These are phyloP conservation scores for Adelphocoris suturalis DNA, from an alignment of 2,888 invertebrate genomes.

Conservation along the genomic window DNA sequence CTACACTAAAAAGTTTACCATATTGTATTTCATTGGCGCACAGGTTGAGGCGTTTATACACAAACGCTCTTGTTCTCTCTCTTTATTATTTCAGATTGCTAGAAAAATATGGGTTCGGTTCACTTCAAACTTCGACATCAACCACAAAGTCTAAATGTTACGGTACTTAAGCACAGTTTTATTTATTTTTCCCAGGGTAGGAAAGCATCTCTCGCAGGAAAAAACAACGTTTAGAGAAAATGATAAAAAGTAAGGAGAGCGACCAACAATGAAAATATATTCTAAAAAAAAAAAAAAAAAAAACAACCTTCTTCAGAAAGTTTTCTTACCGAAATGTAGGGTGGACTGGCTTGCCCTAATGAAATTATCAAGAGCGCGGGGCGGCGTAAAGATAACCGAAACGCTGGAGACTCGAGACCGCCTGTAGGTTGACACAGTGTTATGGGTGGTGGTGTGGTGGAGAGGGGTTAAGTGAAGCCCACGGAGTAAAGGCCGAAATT, in stretches of 20 bases:
- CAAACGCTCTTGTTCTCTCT: too few species aligned
- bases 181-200: background rate
- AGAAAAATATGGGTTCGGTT: too few species aligned
- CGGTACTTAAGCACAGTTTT: background rate
- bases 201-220: background rate
- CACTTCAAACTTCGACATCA: too few species aligned
- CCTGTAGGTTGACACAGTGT: background rate
- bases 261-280: slow-evolving; percentile 19
- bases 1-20: too few species aligned
- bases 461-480: background rate
- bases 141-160: too few species aligned
- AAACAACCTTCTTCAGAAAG: background rate
- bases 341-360: background rate
- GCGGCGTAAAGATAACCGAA: slow-evolving; percentile 43
- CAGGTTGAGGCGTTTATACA: too few species aligned
- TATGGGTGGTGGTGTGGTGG: background rate
- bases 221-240: background rate
- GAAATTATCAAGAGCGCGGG: slow-evolving; percentile 27
- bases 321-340: background rate
- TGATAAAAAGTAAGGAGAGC: background rate
- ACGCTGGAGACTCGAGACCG: background rate
- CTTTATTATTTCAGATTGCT: too few species aligned
- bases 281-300: background rate
- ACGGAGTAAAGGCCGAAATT: background rate
- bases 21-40: too few species aligned